Evolutionary conservation across 1,140 invertebrate species (phyloP).

Genomic region (Heliothis virescens): DNA sequence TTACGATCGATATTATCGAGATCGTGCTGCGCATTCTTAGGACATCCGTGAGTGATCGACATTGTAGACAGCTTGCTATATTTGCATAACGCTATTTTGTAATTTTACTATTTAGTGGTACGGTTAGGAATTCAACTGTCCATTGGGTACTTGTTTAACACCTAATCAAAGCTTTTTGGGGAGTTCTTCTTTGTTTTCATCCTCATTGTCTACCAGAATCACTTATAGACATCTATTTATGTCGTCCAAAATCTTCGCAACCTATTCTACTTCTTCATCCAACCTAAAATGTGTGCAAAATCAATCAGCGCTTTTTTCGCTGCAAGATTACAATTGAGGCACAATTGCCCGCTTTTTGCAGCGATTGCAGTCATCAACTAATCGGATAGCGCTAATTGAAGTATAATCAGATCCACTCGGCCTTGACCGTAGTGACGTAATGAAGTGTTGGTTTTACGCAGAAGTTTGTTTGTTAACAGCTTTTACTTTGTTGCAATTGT

Average conservation of each 20-base stretch:
- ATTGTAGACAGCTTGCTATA: not conserved
- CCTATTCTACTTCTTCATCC: too few relatives aligned
- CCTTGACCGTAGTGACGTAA: slow-evolving; percentile 36
- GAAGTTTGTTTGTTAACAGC: slow-evolving; percentile 12
- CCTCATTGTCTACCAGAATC: not conserved
- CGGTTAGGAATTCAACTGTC: too few relatives aligned
- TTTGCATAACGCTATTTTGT: not conserved
- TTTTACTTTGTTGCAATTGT: not conserved
- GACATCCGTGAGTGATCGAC: slow-evolving; percentile 17
- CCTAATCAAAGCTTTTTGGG: not conserved
- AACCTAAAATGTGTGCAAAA: not conserved
- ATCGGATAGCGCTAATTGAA: slow-evolving; percentile 39
- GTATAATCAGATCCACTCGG: slow-evolving; percentile 31
- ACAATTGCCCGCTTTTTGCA: slow-evolving; percentile 8
- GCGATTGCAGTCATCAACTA: slow-evolving; percentile 19
- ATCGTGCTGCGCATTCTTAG: slow-evolving; percentile 18
- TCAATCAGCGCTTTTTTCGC: slow-evolving; percentile 2
- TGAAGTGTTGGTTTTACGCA: slow-evolving; percentile 20
- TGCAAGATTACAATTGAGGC: slow-evolving; percentile 6
- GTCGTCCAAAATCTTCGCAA: not conserved
- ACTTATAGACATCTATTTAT: not conserved
- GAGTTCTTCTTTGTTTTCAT: not conserved
- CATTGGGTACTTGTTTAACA: too few relatives aligned
- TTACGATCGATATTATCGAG: not conserved
- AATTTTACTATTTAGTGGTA: too few relatives aligned